Conservation (phyloP, 2,888 invertebrate species). For the Cerceris rybyensis region DNA sequence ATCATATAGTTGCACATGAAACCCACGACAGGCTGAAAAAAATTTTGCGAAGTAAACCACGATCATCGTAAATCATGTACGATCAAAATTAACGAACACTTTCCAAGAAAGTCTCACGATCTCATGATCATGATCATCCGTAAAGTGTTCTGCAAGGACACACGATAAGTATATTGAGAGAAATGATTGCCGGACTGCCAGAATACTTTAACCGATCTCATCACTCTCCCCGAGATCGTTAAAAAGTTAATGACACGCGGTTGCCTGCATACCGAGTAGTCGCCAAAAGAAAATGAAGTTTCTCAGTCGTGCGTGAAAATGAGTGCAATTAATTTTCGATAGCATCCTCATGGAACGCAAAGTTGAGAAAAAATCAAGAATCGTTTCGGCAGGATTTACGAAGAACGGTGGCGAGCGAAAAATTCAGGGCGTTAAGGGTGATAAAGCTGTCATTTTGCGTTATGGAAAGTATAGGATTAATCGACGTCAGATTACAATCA, state of each 20-base stretch:
- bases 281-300: slow-evolving; percentile 10
- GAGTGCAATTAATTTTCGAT: slow-evolving; percentile 23
- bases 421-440: slow-evolving; percentile 1
- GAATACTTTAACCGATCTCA: neutral
- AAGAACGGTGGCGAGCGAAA: neutral
- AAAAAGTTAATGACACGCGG: slow-evolving; percentile 28
- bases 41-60: no score
- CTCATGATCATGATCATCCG: neutral
- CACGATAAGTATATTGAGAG: neutral
- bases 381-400: slow-evolving; percentile 8
- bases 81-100: neutral
- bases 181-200: neutral
- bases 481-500: slow-evolving; percentile 10
- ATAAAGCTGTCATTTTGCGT: slow-evolving; percentile 32
- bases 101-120: neutral
- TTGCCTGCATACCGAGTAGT: neutral
- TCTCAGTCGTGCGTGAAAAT: neutral
- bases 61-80: neutral
- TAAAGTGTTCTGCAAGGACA: neutral
- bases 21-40: no score
- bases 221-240: slow-evolving; percentile 21
- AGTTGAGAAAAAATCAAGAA: neutral
- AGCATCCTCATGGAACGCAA: neutral
- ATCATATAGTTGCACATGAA: no score
- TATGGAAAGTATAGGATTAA: slow-evolving; percentile 15